These are phyloP conservation scores for Felis chaus DNA, from an alignment of 2,113 vertebrate genomes.

Conservation along the genomic window DNA sequence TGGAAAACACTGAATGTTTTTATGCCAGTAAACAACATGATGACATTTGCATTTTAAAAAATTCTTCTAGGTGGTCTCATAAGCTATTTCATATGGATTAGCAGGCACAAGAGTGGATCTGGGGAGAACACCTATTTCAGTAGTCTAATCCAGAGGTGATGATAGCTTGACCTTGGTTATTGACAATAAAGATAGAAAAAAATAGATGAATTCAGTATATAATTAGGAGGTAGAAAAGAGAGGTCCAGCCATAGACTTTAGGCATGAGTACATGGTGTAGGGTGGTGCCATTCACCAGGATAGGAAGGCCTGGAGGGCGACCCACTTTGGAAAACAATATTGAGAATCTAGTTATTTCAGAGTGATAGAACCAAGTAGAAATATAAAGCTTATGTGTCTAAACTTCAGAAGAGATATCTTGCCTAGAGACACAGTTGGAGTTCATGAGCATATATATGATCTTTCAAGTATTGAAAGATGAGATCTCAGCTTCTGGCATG, in stretches of 20 bases:
- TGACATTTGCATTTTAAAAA: background rate
- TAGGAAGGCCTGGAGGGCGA: background rate
- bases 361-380: background rate
- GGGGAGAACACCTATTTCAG: background rate
- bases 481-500: background rate
- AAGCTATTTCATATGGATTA: background rate
- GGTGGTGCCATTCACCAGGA: background rate
- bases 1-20: conserved; percentile 25
- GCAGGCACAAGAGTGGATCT: background rate
- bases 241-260: background rate
- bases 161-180: background rate
- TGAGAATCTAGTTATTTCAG: background rate
- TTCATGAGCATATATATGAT: background rate
- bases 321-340: background rate
- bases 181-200: background rate
- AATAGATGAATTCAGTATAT: background rate
- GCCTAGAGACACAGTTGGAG: background rate
- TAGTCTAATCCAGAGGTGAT: background rate
- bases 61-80: background rate
- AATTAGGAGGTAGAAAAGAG: background rate
- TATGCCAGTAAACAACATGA: background rate
- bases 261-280: background rate
- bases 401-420: background rate
- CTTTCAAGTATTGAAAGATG: background rate
- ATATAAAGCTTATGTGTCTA: background rate